Conservation (phyloP, 2,888 invertebrate genomes). For the Erpobdella octoculata region DNA sequence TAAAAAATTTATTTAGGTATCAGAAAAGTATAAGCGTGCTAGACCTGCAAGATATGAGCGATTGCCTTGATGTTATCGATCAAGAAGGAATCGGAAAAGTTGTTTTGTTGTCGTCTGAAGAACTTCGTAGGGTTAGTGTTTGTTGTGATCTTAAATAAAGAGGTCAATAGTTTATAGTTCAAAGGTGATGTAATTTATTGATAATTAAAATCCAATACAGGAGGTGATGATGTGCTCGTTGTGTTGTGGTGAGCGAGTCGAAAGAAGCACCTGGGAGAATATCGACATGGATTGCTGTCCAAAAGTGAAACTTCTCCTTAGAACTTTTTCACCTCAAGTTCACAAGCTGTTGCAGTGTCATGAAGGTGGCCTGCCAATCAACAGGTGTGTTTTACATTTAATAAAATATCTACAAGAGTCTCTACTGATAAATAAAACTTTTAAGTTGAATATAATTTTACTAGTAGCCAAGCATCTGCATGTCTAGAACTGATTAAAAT, state of each 20-base stretch:
- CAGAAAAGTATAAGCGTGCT: conserved; percentile 61
- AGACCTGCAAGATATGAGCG: conserved; percentile 60
- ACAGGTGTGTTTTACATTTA: conserved; percentile 59
- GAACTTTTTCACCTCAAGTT: conserved; percentile 62
- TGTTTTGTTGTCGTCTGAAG: conserved; percentile 57
- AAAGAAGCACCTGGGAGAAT: neutral
- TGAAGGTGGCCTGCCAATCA: conserved; percentile 68
- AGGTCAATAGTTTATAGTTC: too few relatives aligned
- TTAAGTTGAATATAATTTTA: too few relatives aligned
- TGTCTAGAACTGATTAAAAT: too few relatives aligned
- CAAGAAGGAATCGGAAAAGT: conserved; percentile 60
- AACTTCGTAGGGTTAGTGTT: neutral
- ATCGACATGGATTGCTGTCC: neutral
- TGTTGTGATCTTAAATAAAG: neutral
- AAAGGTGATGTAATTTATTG: neutral
- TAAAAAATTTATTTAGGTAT: conserved; percentile 42
- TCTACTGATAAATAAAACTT: too few relatives aligned
- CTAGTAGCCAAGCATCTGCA: too few relatives aligned
- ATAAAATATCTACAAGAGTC: too few relatives aligned
- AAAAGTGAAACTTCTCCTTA: conserved; percentile 49
- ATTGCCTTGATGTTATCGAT: conserved; percentile 69
- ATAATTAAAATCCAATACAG: neutral
- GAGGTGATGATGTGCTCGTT: neutral
- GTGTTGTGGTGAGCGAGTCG: neutral
- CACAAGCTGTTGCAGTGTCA: conserved; percentile 66